Conservation (phyloP, 2,888 invertebrate genomes). For the Eupithecia subumbrata region DNA sequence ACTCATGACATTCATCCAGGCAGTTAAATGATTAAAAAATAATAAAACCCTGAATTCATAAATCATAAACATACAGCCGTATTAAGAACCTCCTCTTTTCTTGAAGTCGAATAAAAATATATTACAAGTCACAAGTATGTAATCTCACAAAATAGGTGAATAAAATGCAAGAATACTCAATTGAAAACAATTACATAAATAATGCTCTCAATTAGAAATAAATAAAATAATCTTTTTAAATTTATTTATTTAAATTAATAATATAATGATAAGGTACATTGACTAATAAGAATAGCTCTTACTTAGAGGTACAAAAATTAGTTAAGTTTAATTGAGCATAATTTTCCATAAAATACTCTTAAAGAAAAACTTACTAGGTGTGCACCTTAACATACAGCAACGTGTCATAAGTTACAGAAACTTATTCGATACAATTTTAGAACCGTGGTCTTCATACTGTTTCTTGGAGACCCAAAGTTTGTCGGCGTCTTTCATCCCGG, state of each 20-base stretch:
- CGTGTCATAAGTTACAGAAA: conserved; percentile 45
- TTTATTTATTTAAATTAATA: too few relatives aligned
- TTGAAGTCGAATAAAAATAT: background rate
- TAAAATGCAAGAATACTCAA: background rate
- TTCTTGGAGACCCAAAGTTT: conserved; percentile 65
- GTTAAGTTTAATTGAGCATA: background rate
- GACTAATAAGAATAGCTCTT: background rate
- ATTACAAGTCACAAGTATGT: background rate
- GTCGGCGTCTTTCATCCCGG: conserved; percentile 57
- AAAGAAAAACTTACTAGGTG: background rate
- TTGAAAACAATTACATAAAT: background rate
- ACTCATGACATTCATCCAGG: background rate
- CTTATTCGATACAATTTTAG: conserved; percentile 64
- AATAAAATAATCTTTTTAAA: too few relatives aligned
- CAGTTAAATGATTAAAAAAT: background rate
- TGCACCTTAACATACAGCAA: background rate
- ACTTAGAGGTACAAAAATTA: background rate
- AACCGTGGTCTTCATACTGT: conserved; percentile 70
- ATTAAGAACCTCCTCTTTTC: too few relatives aligned
- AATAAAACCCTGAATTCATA: background rate
- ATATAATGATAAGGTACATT: background rate
- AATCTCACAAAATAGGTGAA: background rate
- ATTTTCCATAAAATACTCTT: background rate
- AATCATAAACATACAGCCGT: background rate
- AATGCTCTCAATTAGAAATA: background rate